Evolutionary conservation across 2,113 vertebrate species (phyloP).

Genomic region (Corythoichthys intestinalis): DNA sequence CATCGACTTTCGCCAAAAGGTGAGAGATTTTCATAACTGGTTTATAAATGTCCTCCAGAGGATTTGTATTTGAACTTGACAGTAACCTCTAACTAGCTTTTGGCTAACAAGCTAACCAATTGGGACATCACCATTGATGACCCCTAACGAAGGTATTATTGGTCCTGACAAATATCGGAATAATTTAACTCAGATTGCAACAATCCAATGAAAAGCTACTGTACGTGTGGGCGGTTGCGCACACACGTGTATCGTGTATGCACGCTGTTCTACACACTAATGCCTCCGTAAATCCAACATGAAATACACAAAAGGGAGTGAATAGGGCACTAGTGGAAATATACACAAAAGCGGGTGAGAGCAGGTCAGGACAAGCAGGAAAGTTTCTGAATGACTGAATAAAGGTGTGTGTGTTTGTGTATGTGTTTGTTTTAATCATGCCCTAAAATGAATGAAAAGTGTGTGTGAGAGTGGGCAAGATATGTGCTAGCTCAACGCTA

Average conservation of each 20-base stretch:
- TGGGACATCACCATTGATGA: too few species aligned
- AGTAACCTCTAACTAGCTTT: too few species aligned
- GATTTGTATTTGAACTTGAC: too few species aligned
- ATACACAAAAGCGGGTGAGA: background rate
- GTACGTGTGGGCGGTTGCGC: too few species aligned
- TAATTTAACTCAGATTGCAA: background rate
- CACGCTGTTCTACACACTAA: background rate
- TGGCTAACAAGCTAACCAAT: too few species aligned
- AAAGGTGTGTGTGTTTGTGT: background rate
- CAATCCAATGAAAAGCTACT: too few species aligned
- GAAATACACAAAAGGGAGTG: background rate
- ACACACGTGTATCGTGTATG: too few species aligned
- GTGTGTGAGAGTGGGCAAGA: conserved; percentile 12
- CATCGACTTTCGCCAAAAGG: too few species aligned
- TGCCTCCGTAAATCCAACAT: background rate
- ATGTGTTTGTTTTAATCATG: conserved; percentile 5
- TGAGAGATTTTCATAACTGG: too few species aligned
- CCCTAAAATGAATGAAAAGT: background rate
- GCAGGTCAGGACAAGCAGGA: conserved; percentile 3
- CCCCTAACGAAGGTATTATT: background rate
- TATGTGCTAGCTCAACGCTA: background rate
- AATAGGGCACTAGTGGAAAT: background rate
- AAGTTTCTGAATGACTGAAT: background rate
- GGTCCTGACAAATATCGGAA: background rate
- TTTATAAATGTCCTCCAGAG: too few species aligned